Evolutionary conservation across 2,888 invertebrate species (phyloP).

Genomic region (Drosophila eohydei): DNA sequence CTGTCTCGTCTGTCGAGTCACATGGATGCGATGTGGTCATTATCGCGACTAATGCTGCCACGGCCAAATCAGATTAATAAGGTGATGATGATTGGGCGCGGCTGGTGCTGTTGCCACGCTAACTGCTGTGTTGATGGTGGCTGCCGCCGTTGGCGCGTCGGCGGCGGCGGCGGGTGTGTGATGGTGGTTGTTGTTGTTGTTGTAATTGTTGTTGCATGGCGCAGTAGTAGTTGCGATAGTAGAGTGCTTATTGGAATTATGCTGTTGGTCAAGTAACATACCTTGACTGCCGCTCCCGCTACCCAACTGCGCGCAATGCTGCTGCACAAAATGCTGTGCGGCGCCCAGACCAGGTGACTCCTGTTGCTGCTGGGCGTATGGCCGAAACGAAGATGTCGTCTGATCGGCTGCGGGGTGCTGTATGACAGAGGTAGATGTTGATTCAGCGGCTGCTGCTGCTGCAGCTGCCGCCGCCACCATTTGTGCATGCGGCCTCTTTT

Average conservation of each 20-base stretch:
- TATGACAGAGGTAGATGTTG: slow-evolving; percentile 84
- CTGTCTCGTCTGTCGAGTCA: slow-evolving; percentile 53
- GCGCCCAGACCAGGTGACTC: slow-evolving; percentile 46
- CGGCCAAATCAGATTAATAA: slow-evolving; percentile 83
- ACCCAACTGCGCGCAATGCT: slow-evolving; percentile 81
- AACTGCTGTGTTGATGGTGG: slow-evolving; percentile 61
- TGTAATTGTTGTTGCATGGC: slow-evolving; percentile 78
- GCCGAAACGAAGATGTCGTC: slow-evolving; percentile 78
- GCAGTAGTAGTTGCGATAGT: slow-evolving; percentile 77
- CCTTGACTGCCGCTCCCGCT: slow-evolving; percentile 78
- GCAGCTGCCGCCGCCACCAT: slow-evolving; percentile 84
- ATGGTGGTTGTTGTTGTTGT: slow-evolving; percentile 74
- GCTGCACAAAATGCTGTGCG: slow-evolving; percentile 75
- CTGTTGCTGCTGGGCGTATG: slow-evolving; percentile 79
- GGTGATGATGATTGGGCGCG: slow-evolving; percentile 83
- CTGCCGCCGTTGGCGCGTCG: slow-evolving; percentile 48
- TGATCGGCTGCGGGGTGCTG: slow-evolving; percentile 75
- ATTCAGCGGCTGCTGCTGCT: slow-evolving; percentile 73
- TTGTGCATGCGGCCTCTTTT: slow-evolving; percentile 85
- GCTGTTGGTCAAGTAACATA: slow-evolving; percentile 84
- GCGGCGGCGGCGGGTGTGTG: slow-evolving; percentile 63
- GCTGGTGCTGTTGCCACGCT: slow-evolving; percentile 65
- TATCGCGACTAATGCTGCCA: slow-evolving; percentile 80
- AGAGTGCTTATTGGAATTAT: slow-evolving; percentile 83
- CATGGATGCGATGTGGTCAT: slow-evolving; percentile 47